phyloP scores from a whole-genome alignment of 2,113 vertebrate species.

The Bufo gargarizans region DNA sequence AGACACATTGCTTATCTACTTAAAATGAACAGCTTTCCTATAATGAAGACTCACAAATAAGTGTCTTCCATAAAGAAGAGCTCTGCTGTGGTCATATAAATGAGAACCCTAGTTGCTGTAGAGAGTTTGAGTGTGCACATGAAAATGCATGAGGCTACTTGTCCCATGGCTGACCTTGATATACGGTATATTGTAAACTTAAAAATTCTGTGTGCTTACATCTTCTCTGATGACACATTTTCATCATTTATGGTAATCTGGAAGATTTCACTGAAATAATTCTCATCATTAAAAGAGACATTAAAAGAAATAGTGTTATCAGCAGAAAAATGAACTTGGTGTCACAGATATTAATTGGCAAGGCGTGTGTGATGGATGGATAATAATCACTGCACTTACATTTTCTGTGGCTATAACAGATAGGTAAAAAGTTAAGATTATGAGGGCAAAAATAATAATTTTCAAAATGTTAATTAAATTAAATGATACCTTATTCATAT shows the following conservation, averaged over 20 bases:
- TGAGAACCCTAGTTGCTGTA: background rate
- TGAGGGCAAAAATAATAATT: background rate
- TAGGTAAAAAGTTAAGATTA: background rate
- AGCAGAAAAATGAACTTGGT: constrained; percentile 31
- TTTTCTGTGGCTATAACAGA: background rate
- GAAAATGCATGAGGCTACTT: background rate
- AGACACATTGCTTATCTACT: no score
- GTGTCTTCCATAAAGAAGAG: background rate
- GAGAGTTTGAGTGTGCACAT: background rate
- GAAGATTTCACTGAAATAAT: background rate
- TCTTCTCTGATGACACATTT: constrained; percentile 3
- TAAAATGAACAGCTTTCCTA: no score
- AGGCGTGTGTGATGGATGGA: background rate
- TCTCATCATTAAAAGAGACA: constrained; percentile 23
- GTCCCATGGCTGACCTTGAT: background rate
- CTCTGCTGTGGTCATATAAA: background rate
- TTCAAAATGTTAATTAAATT: background rate
- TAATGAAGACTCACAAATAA: background rate
- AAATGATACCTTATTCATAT: background rate
- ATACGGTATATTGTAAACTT: background rate
- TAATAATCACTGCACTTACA: background rate
- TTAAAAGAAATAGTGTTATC: constrained; percentile 20
- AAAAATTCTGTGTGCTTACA: background rate
- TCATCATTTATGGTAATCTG: constrained; percentile 32
- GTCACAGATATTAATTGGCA: constrained; percentile 9